phyloP scores from a whole-genome alignment of 2,113 vertebrate species.

The Sminthopsis crassicaudata region DNA sequence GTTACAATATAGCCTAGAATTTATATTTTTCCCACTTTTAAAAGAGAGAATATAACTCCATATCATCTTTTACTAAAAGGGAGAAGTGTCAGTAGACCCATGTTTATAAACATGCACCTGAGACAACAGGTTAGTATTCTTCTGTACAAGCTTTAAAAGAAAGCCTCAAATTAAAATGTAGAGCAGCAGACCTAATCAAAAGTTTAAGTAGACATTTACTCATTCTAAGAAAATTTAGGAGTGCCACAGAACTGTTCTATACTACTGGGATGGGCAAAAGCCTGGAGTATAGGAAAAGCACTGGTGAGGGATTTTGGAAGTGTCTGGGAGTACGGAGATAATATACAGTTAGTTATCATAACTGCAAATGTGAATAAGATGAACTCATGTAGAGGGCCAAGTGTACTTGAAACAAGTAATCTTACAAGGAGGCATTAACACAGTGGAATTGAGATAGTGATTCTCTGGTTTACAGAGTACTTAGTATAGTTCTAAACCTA shows the following conservation, averaged over 20 bases:
- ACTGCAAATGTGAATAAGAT: background rate
- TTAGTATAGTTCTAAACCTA: too few relatives aligned
- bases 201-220: background rate
- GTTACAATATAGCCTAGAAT: background rate
- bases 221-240: background rate
- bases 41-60: background rate
- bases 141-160: background rate
- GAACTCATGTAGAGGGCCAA: background rate
- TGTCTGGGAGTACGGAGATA: background rate
- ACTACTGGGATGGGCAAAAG: background rate
- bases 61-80: background rate
- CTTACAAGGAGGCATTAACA: too few relatives aligned
- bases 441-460: too few relatives aligned
- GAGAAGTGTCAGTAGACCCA: background rate
- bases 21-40: background rate
- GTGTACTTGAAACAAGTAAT: too few relatives aligned
- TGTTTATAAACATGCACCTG: too few relatives aligned
- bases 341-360: background rate
- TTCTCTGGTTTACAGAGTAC: too few relatives aligned
- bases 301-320: too few relatives aligned
- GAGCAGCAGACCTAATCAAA: background rate
- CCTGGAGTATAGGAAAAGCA: background rate
- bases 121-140: background rate
- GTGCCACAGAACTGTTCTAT: background rate
- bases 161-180: too few relatives aligned